These are phyloP conservation scores for Sphaeramia orbicularis DNA, from an alignment of 2,797 vertebrate genomes.

Conservation along the genomic window DNA sequence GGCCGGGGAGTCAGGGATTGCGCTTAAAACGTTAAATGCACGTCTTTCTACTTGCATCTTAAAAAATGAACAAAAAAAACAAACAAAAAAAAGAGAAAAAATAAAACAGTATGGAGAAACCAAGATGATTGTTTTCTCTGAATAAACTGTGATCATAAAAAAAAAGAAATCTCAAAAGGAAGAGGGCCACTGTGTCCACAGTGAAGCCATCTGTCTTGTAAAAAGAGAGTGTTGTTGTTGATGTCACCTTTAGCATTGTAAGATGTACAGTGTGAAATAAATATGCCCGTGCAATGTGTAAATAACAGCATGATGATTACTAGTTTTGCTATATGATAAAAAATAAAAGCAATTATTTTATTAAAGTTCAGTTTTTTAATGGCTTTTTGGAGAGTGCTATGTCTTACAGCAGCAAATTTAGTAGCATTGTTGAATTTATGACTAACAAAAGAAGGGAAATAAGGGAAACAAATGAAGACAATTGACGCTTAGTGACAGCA, in stretches of 20 bases:
- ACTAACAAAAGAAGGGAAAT: conserved; percentile 6
- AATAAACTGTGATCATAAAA: conserved; percentile 87
- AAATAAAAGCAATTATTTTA: conserved; percentile 99
- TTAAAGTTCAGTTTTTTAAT: conserved; percentile 93
- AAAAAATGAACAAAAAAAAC: conserved; percentile 81
- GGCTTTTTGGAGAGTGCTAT: conserved; percentile 83
- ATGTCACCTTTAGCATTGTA: conserved; percentile 91
- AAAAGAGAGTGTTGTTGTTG: conserved; percentile 89
- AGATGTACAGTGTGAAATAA: conserved; percentile 92
- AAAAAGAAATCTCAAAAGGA: conserved; percentile 77
- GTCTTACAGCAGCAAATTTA: conserved; percentile 47
- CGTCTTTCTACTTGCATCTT: conserved; percentile 91
- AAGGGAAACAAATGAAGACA: conserved; percentile 14
- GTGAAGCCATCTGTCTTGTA: conserved; percentile 86
- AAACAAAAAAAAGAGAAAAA: conserved; percentile 71
- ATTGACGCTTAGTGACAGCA: conserved; percentile 6
- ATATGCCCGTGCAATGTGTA: conserved; percentile 92
- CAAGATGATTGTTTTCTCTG: conserved; percentile 84
- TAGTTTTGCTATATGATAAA: conserved; percentile 97
- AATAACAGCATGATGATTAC: conserved; percentile 95
- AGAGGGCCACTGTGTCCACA: conserved; percentile 83
- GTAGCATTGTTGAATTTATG: conserved; percentile 27
- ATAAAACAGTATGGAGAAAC: conserved; percentile 82
- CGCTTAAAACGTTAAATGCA: conserved; percentile 86
- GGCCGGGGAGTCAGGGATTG: conserved; percentile 83